These are phyloP conservation scores for Takifugu ocellatus DNA, from an alignment of 2,797 vertebrate genomes.

Conservation along the genomic window DNA sequence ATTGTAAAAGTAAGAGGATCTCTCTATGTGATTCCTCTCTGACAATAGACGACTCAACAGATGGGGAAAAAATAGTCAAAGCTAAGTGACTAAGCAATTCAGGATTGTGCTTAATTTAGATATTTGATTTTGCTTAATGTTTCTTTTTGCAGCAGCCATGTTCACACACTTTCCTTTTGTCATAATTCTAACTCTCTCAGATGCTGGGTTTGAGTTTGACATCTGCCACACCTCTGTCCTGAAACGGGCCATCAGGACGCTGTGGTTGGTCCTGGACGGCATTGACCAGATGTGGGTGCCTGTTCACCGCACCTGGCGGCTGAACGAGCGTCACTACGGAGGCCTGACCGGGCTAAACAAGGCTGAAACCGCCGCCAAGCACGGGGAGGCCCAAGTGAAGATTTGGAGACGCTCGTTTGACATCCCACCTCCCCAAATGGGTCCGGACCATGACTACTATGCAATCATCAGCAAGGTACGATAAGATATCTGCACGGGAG, in stretches of 20 bases:
- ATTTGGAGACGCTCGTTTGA: conserved; percentile 95
- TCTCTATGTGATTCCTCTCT: too few species aligned
- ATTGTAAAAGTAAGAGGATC: too few species aligned
- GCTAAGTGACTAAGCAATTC: too few species aligned
- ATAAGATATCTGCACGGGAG: conserved; percentile 19
- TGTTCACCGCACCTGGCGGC: conserved; percentile 90
- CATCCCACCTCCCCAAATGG: conserved; percentile 88
- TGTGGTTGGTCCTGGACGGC: conserved; percentile 89
- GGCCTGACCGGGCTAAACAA: conserved; percentile 94
- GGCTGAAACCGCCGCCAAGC: conserved; percentile 92
- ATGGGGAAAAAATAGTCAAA: too few species aligned
- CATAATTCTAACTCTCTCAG: conserved; percentile 54
- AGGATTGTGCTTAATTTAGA: too few species aligned
- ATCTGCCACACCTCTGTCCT: conserved; percentile 96
- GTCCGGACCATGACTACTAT: conserved; percentile 88
- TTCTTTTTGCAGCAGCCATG: too few species aligned
- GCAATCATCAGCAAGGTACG: conserved; percentile 88
- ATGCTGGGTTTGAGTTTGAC: conserved; percentile 90
- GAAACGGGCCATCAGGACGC: conserved; percentile 90
- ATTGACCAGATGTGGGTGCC: conserved; percentile 98
- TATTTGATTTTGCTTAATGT: too few species aligned
- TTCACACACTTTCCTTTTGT: too few species aligned
- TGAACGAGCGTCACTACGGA: conserved; percentile 94
- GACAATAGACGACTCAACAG: too few species aligned
- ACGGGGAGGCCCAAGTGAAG: conserved; percentile 93